Evolutionary conservation across 2,888 invertebrate genomes (phyloP), one percentile per base, ranked within the genome.

Genomic region (Scaptomyza cyrtandrae): DNA sequence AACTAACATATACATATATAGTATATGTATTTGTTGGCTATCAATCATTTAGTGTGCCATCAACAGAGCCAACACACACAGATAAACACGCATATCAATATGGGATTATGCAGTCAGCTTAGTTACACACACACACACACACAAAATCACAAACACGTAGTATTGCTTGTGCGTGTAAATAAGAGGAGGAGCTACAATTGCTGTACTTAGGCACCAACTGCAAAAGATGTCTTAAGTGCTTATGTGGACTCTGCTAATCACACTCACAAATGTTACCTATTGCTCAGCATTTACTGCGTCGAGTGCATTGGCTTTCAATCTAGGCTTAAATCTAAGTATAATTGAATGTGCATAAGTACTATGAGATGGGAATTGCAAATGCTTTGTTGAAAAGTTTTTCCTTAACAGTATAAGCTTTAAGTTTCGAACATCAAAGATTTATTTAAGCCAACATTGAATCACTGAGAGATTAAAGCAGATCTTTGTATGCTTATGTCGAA

Each of bases 11-110:
- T 82, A 70, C 44, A 53, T 59, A 48, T 71, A 67, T 82, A 74
- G 3, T 54, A 49, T 59, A 44, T 82, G 61, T 67, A 61, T 53
- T 68, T 53, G 39, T 60, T 16, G 75, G 69, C 75, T 66, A 84
- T 83, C 75, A 84, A 81, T 85, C 83, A 85, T 81, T 73, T 76
- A 67, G 71, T 74, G 68, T 60, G 57, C 45, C 70, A 84, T 67
- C 71, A 67, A 75, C 71, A 80, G 55, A 29, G 55, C 49, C 54
- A 60, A 57, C 48, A 58, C 41, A 16, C 10, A 39, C 14, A 24
- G 24, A 24, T 24, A 24, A 3, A 39, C 39, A 39, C 39, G 3
- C 57, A 35, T 41, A 43, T 45, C 44, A 64, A 54, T 48, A 65
- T 62, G 65, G 63, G 78, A 71, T 80, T 81, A 84, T 81, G 75